Conservation (phyloP, 37 sponge, comb jelly and placozoan species). For the Cladorhizidae sp. region DNA sequence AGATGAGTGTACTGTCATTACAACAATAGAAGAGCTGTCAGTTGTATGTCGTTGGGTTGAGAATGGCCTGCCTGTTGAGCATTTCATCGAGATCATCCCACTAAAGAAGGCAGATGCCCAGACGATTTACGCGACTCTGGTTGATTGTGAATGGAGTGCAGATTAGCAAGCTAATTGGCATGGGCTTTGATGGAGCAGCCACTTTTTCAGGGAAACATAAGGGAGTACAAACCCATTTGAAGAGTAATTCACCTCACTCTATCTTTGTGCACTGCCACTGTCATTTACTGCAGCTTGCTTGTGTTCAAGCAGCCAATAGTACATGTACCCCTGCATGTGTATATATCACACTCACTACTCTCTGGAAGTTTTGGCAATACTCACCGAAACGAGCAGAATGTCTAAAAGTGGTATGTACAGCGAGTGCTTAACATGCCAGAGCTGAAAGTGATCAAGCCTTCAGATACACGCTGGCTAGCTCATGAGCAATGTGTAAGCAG, state of each 20-base stretch:
- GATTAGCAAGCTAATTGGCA: neutral
- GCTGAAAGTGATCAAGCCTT: conserved; percentile 60
- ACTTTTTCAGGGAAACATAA: conserved; percentile 62
- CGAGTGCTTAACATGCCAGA: conserved; percentile 54
- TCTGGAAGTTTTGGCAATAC: conserved; percentile 40
- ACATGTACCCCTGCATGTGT: conserved; percentile 31
- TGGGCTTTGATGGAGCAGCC: conserved; percentile 71
- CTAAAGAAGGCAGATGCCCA: too few species aligned
- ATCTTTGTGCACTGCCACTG: conserved; percentile 60
- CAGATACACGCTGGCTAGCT: conserved; percentile 67
- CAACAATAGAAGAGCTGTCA: too few species aligned
- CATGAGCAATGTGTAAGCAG: conserved; percentile 70
- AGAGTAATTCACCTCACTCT: conserved; percentile 55
- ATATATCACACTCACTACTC: conserved; percentile 17
- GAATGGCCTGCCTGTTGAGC: too few species aligned
- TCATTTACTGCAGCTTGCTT: conserved; percentile 62
- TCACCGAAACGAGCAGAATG: conserved; percentile 39
- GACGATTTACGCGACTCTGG: too few species aligned
- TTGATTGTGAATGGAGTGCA: too few species aligned
- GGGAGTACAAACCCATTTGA: conserved; percentile 49
- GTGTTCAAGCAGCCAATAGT: conserved; percentile 73
- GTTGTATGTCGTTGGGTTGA: too few species aligned
- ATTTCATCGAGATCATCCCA: too few species aligned
- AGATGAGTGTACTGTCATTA: too few species aligned
- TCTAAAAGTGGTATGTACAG: conserved; percentile 32